A percentile compares a stretch with the other conserved stretches of the same genome.
Conservation (phyloP, 1,140 invertebrate genomes). For the Drusus annulatus region DNA sequence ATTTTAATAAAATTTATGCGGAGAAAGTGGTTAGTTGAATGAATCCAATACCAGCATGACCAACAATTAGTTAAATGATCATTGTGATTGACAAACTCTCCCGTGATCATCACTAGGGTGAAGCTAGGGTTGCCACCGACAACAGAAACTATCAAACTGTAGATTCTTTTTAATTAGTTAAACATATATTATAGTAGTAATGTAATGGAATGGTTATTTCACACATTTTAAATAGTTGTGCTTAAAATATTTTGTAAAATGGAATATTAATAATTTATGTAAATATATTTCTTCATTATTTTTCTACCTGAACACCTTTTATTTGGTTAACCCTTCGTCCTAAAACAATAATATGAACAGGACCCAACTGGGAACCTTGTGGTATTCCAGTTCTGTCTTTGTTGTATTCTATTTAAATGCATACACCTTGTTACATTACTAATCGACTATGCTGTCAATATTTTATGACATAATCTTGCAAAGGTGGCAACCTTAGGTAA, state of each 20-base stretch:
- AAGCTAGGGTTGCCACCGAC: conserved; percentile 33
- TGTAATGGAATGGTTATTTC: conserved; percentile 32
- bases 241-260: conserved; percentile 40
- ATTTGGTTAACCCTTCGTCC: conserved; percentile 27
- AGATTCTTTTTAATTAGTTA: no score
- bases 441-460: no score
- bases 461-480: neutral
- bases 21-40: conserved; percentile 4
- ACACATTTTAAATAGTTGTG: conserved; percentile 26
- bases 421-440: no score
- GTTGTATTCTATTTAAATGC: neutral
- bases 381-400: neutral
- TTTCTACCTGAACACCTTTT: conserved; percentile 37
- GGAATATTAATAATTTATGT: conserved; percentile 40
- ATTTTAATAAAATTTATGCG: conserved; percentile 25
- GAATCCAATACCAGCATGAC: conserved; percentile 24
- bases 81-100: conserved; percentile 15
- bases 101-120: neutral
- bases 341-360: neutral
- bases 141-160: neutral
- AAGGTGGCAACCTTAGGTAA: conserved; percentile 36
- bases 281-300: conserved; percentile 43
- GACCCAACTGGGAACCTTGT: no score
- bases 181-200: conserved; percentile 13
- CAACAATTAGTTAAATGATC: conserved; percentile 21